Evolutionary conservation across 2,888 invertebrate species (phyloP), one percentile per base, ranked within the genome.

Genomic region (Tuta absoluta): DNA sequence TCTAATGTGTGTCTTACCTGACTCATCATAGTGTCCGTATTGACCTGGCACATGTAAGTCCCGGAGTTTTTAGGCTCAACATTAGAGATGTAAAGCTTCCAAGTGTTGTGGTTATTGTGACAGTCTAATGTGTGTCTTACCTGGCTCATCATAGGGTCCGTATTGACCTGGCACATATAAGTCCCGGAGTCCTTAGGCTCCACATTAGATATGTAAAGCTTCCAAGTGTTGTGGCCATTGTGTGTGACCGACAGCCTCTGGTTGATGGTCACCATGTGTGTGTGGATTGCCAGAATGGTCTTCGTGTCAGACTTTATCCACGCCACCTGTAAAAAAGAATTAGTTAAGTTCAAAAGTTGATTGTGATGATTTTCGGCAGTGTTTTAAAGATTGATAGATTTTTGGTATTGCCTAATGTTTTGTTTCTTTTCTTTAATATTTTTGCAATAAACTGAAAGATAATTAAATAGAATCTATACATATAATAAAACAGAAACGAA

Each of bases 161-260:
- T 97, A 87, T 97, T 97, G 78, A 97, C 95, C 91, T 98, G 97
- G 87, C 97, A 98, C 97, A 97, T 97, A 90, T 98, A 98, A 59
- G 96, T 96, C 72, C 98, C 98, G 38, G 96, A 96, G 87, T 98
- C 98, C 82, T 96, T 95, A 78, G 96, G 95, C 89, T 97, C 96
- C 70, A 98, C 97, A 82, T 95, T 96, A 76, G 94, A 94, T 86
- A 98, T 95, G 91, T 96, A 96, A 78, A 98, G 93, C 88, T 96
- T 97, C 98, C 98, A 98, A 73, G 97, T 97, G 88, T 97, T 96
- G 92, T 97, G 97, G 28, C 98, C 97, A 85, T 97, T 97, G 91
- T 97, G 97, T 70, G 96, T 96, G 72, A 97, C 97, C 63, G 95
- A 94, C 79, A 97, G 92, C 67, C 97, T 93, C 65, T 95, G 95